Conservation (phyloP, 2,113 vertebrate species). For the Nothoprocta perdicaria region DNA sequence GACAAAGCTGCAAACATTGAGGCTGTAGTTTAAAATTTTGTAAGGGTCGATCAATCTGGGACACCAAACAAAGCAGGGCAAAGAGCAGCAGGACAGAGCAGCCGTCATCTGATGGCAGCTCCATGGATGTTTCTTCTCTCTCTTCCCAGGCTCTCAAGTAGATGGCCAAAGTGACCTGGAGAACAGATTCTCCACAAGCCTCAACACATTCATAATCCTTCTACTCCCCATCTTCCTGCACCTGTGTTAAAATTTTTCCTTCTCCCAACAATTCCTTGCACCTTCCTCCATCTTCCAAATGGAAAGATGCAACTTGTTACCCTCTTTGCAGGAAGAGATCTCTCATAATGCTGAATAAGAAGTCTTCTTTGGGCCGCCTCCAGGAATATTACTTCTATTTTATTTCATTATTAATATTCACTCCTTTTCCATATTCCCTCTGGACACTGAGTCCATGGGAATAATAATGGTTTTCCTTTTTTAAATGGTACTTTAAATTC, state of each 20-base stretch:
- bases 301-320: neutral
- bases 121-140: neutral
- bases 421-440: neutral
- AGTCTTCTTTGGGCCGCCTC: neutral
- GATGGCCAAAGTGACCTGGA: neutral
- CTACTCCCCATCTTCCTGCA: neutral
- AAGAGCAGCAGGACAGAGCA: neutral
- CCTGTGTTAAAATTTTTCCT: neutral
- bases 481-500: neutral
- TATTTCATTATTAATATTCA: neutral
- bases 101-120: neutral
- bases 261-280: neutral
- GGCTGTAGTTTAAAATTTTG: slow-evolving; percentile 41
- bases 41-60: neutral
- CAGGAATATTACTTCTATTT: neutral
- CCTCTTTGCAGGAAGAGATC: neutral
- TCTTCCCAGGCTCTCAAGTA: neutral
- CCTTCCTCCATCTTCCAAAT: neutral
- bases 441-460: neutral
- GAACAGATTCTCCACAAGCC: neutral
- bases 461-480: neutral
- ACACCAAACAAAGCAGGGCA: neutral
- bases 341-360: neutral
- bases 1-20: neutral
- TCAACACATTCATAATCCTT: neutral